Base-by-base conservation (phyloP, 1,140 invertebrate genomes). In the Drosophila varians region DNA sequence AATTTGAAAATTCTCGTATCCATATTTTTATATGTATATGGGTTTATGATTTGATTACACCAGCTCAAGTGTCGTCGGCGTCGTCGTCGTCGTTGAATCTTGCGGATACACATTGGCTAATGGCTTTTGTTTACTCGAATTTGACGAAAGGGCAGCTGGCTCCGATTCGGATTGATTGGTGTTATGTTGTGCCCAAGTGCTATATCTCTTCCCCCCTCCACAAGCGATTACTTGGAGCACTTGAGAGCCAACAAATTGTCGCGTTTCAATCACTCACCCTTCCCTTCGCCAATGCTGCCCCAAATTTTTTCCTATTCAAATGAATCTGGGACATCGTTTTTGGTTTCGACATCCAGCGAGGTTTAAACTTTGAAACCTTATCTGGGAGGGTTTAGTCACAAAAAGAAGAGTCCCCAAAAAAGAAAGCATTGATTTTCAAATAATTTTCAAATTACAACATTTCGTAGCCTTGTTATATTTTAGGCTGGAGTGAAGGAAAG, bases 21-120 rank as follows among this genome's bases (percentile, higher is more conserved):
- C 48, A 74, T 42, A 12, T n/a, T 43, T 55, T 47, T 31, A 25
- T 68, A 45, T 56, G 61, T 65, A 54, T 48, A 62, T 72, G 69
- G 68, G 80, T 87, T 86, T 86, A 86, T 86, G 80, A 86, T 86
- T 86, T 86, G 77, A 87, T 86, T 86, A 86, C 73, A 76, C 45
- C 47, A 57, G 55, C 80, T 73, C 69, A 73, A 73, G 69, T 73
- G 71, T 74, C 70, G 48, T 48, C 51, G 42, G n/a, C n/a, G n/a
- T n/a, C n/a, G n/a, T n/a, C n/a, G n/a, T n/a, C n/a, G 48, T 48
- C 51, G 42, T 18, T 21, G 66, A 57, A 72, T 78, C 79, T 77
- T 54, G 57, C 28, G 64, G 75, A 79, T 61, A 62, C 60, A 86
- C 80, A 84, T 86, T 86, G 80, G 76, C 82, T 86, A 86, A 86